phyloP scores from a whole-genome alignment of 2,888 invertebrate genomes.

The Standfussiana lucernea region DNA sequence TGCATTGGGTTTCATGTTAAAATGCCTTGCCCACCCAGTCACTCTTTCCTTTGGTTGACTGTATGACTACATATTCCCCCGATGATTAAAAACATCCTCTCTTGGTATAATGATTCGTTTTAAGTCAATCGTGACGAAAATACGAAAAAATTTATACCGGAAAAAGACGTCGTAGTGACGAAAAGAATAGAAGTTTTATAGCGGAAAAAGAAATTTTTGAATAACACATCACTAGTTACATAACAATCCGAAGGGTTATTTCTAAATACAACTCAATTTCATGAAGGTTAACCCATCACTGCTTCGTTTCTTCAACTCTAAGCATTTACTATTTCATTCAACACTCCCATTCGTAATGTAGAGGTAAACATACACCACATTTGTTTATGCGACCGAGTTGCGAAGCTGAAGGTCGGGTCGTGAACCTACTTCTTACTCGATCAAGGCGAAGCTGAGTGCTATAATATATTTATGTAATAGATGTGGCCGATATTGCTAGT shows the following conservation, averaged over 20 bases:
- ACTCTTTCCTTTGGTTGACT: background rate
- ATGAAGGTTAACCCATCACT: slow-evolving; percentile 41
- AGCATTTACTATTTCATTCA: slow-evolving; percentile 66
- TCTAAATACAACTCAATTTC: slow-evolving; percentile 28
- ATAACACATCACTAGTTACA: background rate
- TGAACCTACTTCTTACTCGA: slow-evolving; percentile 58
- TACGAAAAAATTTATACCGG: background rate
- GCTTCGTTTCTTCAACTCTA: slow-evolving; percentile 42
- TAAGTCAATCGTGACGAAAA: background rate
- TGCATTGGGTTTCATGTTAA: background rate
- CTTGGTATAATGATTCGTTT: background rate
- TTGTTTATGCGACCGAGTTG: slow-evolving; percentile 60
- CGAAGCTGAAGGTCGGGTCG: slow-evolving; percentile 63
- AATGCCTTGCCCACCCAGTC: background rate
- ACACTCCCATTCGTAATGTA: slow-evolving; percentile 47
- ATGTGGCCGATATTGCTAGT: slow-evolving; percentile 19
- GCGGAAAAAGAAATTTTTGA: background rate
- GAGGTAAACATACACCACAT: slow-evolving; percentile 54
- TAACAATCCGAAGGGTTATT: background rate
- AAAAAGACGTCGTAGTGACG: no score
- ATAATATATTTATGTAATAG: slow-evolving; percentile 49
- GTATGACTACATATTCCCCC: background rate
- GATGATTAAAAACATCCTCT: background rate
- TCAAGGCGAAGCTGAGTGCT: slow-evolving; percentile 46
- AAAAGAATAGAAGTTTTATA: no score